Base-by-base conservation (phyloP, 2,113 vertebrate species). In the Ochotona princeps region DNA sequence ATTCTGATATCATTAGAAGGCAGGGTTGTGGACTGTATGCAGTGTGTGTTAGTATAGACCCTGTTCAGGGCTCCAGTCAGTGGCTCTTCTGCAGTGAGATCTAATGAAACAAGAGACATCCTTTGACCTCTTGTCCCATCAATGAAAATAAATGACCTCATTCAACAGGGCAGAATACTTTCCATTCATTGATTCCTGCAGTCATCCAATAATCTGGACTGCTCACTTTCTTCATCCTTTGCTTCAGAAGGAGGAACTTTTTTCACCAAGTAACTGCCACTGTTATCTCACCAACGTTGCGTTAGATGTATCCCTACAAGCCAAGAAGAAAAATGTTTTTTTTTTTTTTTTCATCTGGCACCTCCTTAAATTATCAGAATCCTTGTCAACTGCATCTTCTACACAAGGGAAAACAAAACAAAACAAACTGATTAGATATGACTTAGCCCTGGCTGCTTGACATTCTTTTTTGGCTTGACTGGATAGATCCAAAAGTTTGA, bases 171-270 rank as follows among this genome's bases (percentile, higher is more conserved):
- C 94, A 96, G 92, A 95, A 92, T 95, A 94, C 96, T 97, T 97
- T 96, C 96, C 84, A 97, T 92, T 80, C 89, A 96, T 96, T 95
- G 96, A 96, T 98, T 95, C 83, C 96, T 90, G 95, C 96, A 93
- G 84, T 0, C 14, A 92, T 94, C 93, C 86, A 95, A 54, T 97
- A 97, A 94, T 97, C 94, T 78, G 65, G 83, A 97, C 96, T 93
- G 95, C 13, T 96, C 96, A 97, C 93, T 73, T 80, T 94, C 95
- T 96, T 96, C 94, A 97, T 97, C 94, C 96, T 97, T 87, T 25
- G 1, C 83, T 95, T 94, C 57, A 76, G 86, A 94, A 95, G 84
- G 91, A 92, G 60, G 95, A 35, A 67, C 60, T 74, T 30, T 70
- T 73, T 94, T 97, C 80, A 12, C 75, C 75, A 54, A 66, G 91